These are phyloP conservation scores for Rhynchomys soricoides DNA, from an alignment of 2,113 vertebrate species.

Conservation along the genomic window DNA sequence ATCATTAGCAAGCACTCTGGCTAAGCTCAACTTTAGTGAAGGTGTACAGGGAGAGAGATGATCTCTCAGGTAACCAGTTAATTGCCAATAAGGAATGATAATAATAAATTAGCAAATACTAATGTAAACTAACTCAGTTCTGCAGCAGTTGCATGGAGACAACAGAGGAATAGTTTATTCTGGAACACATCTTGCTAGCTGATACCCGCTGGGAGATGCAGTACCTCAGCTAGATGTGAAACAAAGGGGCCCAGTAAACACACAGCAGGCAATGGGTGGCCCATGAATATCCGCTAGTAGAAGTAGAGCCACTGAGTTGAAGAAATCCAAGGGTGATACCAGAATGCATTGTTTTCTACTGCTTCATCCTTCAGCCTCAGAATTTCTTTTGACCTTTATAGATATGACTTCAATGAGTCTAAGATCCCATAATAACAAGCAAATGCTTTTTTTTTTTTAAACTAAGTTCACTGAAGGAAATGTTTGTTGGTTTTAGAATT, in stretches of 20 bases:
- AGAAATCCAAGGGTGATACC: constrained; percentile 7
- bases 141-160: constrained; percentile 69
- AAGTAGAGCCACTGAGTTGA: not conserved
- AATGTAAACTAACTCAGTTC: constrained; percentile 53
- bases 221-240: constrained; percentile 47
- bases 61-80: constrained; percentile 77
- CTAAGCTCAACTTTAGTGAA: constrained; percentile 79
- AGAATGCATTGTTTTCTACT: not conserved
- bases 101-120: constrained; percentile 71
- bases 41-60: constrained; percentile 77
- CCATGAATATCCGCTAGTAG: not conserved
- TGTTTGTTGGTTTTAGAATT: not conserved
- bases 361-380: constrained; percentile 5
- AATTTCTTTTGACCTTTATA: constrained; percentile 31
- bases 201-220: constrained; percentile 23
- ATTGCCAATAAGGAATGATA: constrained; percentile 68
- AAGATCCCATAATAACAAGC: constrained; percentile 2
- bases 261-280: not conserved
- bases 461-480: not conserved
- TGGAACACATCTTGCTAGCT: constrained; percentile 70
- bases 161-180: constrained; percentile 64
- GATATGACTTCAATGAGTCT: constrained; percentile 13
- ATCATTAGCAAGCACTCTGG: constrained; percentile 77
- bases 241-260: constrained; percentile 24
- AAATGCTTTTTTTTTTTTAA: not conserved